phyloP scores from a whole-genome alignment of 1,140 invertebrate species.

The Gryon sp. region DNA sequence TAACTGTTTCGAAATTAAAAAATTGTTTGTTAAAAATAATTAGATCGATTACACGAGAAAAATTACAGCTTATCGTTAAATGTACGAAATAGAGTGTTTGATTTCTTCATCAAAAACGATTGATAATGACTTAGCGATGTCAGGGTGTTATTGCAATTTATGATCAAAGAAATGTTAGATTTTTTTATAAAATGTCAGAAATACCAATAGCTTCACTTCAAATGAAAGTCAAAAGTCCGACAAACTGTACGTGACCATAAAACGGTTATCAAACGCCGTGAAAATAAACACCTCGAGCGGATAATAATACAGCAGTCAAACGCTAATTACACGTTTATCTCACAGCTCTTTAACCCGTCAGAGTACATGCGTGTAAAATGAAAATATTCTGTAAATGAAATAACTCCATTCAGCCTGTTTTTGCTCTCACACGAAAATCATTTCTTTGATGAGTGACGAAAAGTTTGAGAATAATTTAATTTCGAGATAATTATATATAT shows the following conservation, averaged over 20 bases:
- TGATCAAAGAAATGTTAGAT: background rate
- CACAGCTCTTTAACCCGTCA: constrained; percentile 12
- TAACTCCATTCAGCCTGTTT: constrained; percentile 2
- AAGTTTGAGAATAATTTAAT: no score
- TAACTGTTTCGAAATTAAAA: no score
- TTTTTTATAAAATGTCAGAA: background rate
- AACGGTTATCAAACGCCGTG: constrained; percentile 9
- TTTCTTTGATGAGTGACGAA: background rate
- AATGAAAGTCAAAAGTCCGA: background rate
- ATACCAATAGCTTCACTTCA: background rate
- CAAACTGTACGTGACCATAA: constrained; percentile 1
- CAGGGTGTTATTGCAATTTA: no score
- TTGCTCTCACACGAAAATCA: constrained; percentile 5
- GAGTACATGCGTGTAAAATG: background rate
- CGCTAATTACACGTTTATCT: constrained; percentile 40
- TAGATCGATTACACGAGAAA: no score
- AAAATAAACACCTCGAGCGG: constrained; percentile 27
- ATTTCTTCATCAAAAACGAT: no score
- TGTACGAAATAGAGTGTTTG: no score
- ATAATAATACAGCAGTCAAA: constrained; percentile 33
- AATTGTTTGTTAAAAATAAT: no score
- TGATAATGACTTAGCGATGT: no score
- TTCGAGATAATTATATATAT: no score
- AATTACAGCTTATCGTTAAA: no score
- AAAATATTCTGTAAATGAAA: constrained; percentile 11